Evolutionary conservation across 2,888 invertebrate genomes (phyloP).

Genomic region (Coelopa pilipes): DNA sequence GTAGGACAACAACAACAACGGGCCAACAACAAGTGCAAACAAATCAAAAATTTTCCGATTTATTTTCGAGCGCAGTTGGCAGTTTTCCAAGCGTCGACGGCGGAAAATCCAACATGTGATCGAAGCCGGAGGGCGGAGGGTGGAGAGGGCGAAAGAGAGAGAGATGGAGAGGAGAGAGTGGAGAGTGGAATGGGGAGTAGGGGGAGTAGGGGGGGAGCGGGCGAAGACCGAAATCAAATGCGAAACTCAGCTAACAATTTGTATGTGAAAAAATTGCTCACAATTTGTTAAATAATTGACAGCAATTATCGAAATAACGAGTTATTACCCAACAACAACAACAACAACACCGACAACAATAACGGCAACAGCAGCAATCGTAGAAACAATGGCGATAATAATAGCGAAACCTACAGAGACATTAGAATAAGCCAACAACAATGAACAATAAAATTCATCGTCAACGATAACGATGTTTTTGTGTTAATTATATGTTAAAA

Average conservation of each 20-base stretch:
- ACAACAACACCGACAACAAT: conserved; percentile 17
- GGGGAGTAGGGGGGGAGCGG: no score
- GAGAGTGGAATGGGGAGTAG: no score
- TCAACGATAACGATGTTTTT: no score
- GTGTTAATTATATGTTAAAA: no score
- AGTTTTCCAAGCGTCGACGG: no score
- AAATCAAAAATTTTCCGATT: no score
- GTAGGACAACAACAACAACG: background rate
- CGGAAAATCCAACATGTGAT: no score
- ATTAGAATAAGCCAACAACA: no score
- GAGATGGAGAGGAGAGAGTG: background rate
- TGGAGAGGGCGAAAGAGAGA: background rate
- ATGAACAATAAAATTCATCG: no score
- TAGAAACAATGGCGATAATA: background rate
- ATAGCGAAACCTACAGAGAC: no score
- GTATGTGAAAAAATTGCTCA: conserved; percentile 26
- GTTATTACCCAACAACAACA: conserved; percentile 28
- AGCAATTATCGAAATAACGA: conserved; percentile 38
- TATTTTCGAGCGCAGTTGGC: no score
- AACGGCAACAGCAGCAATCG: background rate
- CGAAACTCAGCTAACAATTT: conserved; percentile 26
- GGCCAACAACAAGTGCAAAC: background rate
- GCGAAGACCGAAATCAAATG: background rate
- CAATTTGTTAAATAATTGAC: conserved; percentile 36
- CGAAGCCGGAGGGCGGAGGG: background rate